Conservation (phyloP, 2,113 vertebrate genomes). For the Fregetta grallaria region DNA sequence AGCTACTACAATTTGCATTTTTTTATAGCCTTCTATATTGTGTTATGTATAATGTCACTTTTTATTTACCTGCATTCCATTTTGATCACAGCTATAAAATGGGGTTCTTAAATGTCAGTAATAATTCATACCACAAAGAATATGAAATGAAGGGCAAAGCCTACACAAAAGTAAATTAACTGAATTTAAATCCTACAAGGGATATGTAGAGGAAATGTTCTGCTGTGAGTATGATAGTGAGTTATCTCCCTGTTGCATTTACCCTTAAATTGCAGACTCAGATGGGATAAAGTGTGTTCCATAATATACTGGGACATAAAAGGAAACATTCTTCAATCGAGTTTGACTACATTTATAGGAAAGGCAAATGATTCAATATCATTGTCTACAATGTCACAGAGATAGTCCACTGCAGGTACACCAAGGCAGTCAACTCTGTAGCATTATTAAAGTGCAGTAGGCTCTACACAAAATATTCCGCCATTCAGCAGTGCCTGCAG, state of each 20-base stretch:
- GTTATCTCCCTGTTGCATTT: constrained; percentile 32
- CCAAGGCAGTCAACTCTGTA: not conserved
- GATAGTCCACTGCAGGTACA: not conserved
- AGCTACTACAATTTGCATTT: constrained; percentile 40
- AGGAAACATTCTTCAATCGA: not conserved
- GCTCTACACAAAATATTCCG: not conserved
- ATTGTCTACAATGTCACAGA: not conserved
- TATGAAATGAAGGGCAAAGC: constrained; percentile 48
- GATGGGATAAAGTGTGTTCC: not conserved
- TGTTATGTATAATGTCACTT: constrained; percentile 42
- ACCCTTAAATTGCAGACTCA: not conserved
- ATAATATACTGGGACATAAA: not conserved
- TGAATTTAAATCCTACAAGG: constrained; percentile 48
- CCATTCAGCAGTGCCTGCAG: not conserved
- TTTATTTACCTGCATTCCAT: constrained; percentile 65
- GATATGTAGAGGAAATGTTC: constrained; percentile 10
- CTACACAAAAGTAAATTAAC: constrained; percentile 42
- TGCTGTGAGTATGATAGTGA: not conserved
- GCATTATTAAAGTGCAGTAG: not conserved
- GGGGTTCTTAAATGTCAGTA: constrained; percentile 62
- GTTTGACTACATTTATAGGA: not conserved
- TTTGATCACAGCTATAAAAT: constrained; percentile 52
- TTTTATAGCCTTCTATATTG: constrained; percentile 39
- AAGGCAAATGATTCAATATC: not conserved
- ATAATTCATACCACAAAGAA: constrained; percentile 47